phyloP scores from a whole-genome alignment of 2,888 invertebrate species.

The Drosophila sordidula region DNA sequence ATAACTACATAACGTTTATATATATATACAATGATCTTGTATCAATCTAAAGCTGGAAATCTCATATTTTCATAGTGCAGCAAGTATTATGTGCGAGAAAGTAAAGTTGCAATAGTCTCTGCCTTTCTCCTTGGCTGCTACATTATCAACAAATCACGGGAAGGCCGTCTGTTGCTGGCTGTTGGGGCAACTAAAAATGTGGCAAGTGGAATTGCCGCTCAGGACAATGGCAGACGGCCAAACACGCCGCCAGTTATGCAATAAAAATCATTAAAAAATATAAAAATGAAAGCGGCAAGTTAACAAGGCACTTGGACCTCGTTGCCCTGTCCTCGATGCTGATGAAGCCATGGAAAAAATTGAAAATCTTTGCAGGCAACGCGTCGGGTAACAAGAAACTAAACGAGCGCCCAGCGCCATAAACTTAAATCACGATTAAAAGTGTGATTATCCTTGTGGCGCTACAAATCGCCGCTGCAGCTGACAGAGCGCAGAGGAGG shows the following conservation, averaged over 20 bases:
- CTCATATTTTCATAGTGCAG: slow-evolving; percentile 2
- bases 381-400: slow-evolving; percentile 67
- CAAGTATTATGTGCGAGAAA: slow-evolving; percentile 15
- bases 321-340: slow-evolving; percentile 15
- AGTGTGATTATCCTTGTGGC: slow-evolving; percentile 85
- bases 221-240: slow-evolving; percentile 51
- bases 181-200: slow-evolving; percentile 67
- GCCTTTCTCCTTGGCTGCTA: slow-evolving; percentile 9
- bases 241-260: slow-evolving; percentile 67
- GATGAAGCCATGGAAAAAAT: slow-evolving; percentile 63
- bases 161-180: slow-evolving; percentile 13
- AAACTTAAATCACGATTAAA: slow-evolving; percentile 85
- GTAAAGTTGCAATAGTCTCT: slow-evolving; percentile 5
- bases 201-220: slow-evolving; percentile 79
- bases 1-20: too few relatives aligned
- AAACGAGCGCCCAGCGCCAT: slow-evolving; percentile 78
- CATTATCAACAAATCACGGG: slow-evolving; percentile 53
- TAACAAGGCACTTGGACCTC: slow-evolving; percentile 59
- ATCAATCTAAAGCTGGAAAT: slow-evolving; percentile 2
- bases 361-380: slow-evolving; percentile 42
- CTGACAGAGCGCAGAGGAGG: slow-evolving; percentile 62
- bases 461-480: slow-evolving; percentile 83
- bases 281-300: slow-evolving; percentile 74
- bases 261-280: slow-evolving; percentile 81
- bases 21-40: not conserved